These are phyloP conservation scores for Gambusia yucatana DNA, from an alignment of 2,797 vertebrate genomes.

Conservation along the genomic window DNA sequence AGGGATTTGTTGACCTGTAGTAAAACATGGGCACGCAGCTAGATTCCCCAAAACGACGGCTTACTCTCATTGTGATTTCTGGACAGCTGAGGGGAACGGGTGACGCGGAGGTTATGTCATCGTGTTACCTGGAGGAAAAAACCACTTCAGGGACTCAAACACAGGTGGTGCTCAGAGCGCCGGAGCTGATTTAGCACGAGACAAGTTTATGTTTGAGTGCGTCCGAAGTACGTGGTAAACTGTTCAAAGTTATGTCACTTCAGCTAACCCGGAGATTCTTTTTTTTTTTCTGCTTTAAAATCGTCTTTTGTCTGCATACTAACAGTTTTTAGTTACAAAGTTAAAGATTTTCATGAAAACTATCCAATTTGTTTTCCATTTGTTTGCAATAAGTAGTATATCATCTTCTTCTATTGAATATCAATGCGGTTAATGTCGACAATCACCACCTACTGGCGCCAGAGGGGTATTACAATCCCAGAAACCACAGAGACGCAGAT, in stretches of 20 bases:
- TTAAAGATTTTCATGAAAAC: not conserved
- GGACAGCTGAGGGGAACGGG: not conserved
- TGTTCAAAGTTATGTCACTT: not conserved
- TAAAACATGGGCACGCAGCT: not conserved
- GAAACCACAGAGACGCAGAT: not conserved
- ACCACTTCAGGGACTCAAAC: not conserved
- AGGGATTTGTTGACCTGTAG: constrained; percentile 42
- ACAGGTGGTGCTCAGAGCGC: not conserved
- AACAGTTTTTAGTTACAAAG: not conserved
- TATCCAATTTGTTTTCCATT: not conserved
- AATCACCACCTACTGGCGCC: not conserved
- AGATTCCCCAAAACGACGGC: not conserved
- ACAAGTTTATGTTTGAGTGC: not conserved
- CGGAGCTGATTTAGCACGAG: not conserved
- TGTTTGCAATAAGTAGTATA: not conserved
- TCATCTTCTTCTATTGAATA: not conserved
- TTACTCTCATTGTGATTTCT: not conserved
- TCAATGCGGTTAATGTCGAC: not conserved
- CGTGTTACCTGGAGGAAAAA: constrained; percentile 7
- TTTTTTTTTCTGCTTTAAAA: not conserved
- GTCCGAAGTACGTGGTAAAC: not conserved
- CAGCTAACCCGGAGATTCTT: not conserved
- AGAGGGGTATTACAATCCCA: not conserved
- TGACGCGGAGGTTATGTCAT: not conserved
- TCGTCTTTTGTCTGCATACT: not conserved